A percentile compares a stretch with the other conserved stretches of the same genome.
These are phyloP conservation scores for Channallabes apus DNA, from an alignment of 2,797 vertebrate species.

Conservation along the genomic window DNA sequence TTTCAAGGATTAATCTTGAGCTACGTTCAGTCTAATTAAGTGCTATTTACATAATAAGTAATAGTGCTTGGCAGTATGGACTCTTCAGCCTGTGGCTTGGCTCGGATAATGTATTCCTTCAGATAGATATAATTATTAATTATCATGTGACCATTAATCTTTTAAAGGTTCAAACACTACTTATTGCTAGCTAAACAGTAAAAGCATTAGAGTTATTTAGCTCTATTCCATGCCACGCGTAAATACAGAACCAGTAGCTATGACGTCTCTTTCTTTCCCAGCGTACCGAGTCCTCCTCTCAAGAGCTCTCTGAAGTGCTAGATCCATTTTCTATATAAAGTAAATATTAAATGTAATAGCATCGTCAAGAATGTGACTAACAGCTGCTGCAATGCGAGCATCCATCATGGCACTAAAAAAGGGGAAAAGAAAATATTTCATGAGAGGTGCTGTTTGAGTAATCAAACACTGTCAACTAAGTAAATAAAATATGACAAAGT, in stretches of 20 bases:
- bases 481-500: not conserved
- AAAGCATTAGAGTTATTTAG: not conserved
- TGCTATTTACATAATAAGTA: not conserved
- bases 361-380: not conserved
- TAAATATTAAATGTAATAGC: slow-evolving; percentile 13
- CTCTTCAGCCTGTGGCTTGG: not conserved
- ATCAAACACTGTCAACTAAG: not conserved
- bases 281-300: not conserved
- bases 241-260: not conserved
- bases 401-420: not conserved
- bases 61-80: not conserved
- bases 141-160: not conserved
- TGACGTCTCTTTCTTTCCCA: not conserved
- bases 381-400: not conserved
- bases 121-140: not conserved
- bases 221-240: not conserved
- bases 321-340: slow-evolving; percentile 25
- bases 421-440: not conserved
- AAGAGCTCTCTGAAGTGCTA: slow-evolving; percentile 7
- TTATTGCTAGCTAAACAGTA: not conserved
- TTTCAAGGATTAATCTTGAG: not conserved
- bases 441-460: not conserved
- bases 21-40: no score
- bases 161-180: not conserved
- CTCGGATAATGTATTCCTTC: not conserved